Evolutionary conservation across 1,140 invertebrate genomes (phyloP).

Genomic region (Bombus confusus): DNA sequence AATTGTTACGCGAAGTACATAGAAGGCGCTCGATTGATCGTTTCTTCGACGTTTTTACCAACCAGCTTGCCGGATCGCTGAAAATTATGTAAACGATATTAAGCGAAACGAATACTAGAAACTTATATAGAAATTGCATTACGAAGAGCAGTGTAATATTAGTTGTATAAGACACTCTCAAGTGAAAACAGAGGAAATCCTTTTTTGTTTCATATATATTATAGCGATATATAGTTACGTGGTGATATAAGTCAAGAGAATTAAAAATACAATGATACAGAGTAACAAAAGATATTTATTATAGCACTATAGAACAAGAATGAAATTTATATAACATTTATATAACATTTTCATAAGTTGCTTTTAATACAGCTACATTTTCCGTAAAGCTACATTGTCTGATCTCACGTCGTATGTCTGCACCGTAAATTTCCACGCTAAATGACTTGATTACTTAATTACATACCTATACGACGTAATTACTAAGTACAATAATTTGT

Average conservation of each 20-base stretch:
- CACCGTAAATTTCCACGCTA: too few relatives aligned
- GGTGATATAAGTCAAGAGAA: background rate
- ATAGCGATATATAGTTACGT: too few relatives aligned
- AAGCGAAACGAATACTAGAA: background rate
- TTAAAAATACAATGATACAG: too few relatives aligned
- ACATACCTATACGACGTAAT: background rate
- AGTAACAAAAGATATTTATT: too few relatives aligned
- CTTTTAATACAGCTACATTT: too few relatives aligned
- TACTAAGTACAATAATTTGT: background rate
- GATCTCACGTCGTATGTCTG: background rate
- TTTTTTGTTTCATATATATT: too few relatives aligned
- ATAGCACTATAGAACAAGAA: too few relatives aligned
- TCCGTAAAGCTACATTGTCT: background rate
- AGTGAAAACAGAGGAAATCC: too few relatives aligned
- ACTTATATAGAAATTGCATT: background rate
- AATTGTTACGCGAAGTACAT: constrained; percentile 32
- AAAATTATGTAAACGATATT: constrained; percentile 12
- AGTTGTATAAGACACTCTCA: too few relatives aligned
- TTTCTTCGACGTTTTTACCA: constrained; percentile 1
- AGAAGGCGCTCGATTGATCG: background rate
- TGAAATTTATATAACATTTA: too few relatives aligned
- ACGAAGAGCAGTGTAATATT: background rate
- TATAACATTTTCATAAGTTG: too few relatives aligned
- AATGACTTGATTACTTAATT: background rate
- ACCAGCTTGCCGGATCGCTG: background rate